These are phyloP conservation scores for Amyelois transitella DNA, from an alignment of 1,140 invertebrate genomes.

Conservation along the genomic window DNA sequence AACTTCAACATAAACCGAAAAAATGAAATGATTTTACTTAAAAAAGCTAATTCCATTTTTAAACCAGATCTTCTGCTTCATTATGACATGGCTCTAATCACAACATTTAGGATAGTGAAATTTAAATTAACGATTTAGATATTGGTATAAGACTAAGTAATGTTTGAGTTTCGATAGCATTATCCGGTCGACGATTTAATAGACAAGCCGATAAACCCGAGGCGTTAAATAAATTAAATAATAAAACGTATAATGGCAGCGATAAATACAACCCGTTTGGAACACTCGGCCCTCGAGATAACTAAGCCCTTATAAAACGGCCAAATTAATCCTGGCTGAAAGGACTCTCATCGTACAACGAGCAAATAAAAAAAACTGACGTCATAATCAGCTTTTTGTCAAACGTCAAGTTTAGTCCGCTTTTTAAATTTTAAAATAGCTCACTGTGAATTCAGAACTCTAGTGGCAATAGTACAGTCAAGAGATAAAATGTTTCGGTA, in stretches of 20 bases:
- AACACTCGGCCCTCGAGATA: slow-evolving; percentile 58
- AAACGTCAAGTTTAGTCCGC: slow-evolving; percentile 64
- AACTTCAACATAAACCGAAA: no score
- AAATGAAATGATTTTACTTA: no score
- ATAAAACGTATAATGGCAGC: slow-evolving; percentile 71
- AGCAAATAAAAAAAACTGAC: slow-evolving; percentile 57
- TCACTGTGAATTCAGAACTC: slow-evolving; percentile 31
- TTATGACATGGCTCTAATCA: not conserved
- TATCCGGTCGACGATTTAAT: slow-evolving; percentile 65
- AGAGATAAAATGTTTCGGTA: not conserved
- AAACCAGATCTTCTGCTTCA: no score
- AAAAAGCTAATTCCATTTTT: no score
- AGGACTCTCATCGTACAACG: slow-evolving; percentile 40
- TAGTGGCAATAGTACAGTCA: slow-evolving; percentile 30
- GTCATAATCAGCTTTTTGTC: slow-evolving; percentile 74
- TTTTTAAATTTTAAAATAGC: slow-evolving; percentile 66
- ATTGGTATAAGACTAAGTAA: slow-evolving; percentile 39
- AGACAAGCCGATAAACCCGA: slow-evolving; percentile 64
- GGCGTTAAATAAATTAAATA: slow-evolving; percentile 74
- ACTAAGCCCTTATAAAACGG: slow-evolving; percentile 70
- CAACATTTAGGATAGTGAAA: slow-evolving; percentile 9
- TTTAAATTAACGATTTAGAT: slow-evolving; percentile 43
- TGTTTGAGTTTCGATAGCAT: slow-evolving; percentile 62
- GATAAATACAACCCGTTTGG: slow-evolving; percentile 69
- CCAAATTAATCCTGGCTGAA: slow-evolving; percentile 70